phyloP scores from a whole-genome alignment of 2,888 invertebrate genomes.

The Chelonus formosanus region DNA sequence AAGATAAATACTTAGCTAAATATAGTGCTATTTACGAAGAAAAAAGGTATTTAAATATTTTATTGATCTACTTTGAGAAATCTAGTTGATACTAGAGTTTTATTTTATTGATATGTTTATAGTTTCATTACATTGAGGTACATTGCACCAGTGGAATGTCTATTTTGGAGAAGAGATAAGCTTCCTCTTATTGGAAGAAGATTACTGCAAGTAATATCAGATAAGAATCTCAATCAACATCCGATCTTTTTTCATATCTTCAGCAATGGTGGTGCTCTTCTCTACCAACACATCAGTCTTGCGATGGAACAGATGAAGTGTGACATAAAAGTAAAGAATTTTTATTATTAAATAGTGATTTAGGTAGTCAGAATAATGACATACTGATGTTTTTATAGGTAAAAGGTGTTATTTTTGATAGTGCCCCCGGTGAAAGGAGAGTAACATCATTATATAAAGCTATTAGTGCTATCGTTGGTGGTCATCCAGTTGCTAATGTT shows the following conservation, averaged over 20 bases:
- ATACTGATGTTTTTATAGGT: slow-evolving; percentile 59
- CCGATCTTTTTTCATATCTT: slow-evolving; percentile 80
- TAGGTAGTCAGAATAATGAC: too few species aligned
- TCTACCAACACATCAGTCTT: slow-evolving; percentile 75
- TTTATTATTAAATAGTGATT: too few species aligned
- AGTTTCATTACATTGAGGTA: slow-evolving; percentile 78
- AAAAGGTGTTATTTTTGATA: slow-evolving; percentile 76
- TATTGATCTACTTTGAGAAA: not conserved
- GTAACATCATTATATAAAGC: slow-evolving; percentile 70
- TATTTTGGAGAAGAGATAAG: slow-evolving; percentile 72
- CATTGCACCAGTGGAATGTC: slow-evolving; percentile 74
- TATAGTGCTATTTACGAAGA: slow-evolving; percentile 82
- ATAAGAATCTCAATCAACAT: slow-evolving; percentile 75
- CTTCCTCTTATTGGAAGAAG: slow-evolving; percentile 72
- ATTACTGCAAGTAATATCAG: slow-evolving; percentile 72
- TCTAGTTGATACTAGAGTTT: not conserved
- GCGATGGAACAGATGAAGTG: slow-evolving; percentile 69
- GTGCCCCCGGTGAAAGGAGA: slow-evolving; percentile 74
- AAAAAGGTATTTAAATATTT: slow-evolving; percentile 68
- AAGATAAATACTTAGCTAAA: slow-evolving; percentile 79
- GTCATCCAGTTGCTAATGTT: slow-evolving; percentile 68
- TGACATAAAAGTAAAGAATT: slow-evolving; percentile 65
- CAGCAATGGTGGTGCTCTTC: slow-evolving; percentile 79
- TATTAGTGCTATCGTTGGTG: slow-evolving; percentile 71
- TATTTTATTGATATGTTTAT: slow-evolving; percentile 25